A percentile compares a stretch with the other conserved stretches of the same genome.
Conservation (phyloP, 2,888 invertebrate species). For the Spatulosminthurus flaviceps region DNA sequence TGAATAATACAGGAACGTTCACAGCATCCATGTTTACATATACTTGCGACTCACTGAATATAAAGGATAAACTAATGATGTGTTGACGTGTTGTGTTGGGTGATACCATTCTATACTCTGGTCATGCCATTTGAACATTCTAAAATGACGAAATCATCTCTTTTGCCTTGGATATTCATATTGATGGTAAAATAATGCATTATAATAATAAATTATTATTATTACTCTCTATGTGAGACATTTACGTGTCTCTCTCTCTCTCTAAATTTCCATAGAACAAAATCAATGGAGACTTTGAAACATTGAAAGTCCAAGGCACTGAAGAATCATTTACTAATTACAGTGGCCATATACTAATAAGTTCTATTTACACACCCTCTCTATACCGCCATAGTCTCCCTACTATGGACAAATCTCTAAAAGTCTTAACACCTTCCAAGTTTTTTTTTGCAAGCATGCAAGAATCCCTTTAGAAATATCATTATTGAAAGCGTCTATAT, state of each 20-base stretch:
- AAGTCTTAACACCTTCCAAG: too few species aligned
- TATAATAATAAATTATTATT: neutral
- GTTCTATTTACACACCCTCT: neutral
- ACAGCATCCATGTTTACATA: neutral
- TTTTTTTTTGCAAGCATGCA: too few species aligned
- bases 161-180: conserved; percentile 23
- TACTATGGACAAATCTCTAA: too few species aligned
- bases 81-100: neutral
- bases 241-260: too few species aligned
- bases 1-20: neutral
- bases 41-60: too few species aligned
- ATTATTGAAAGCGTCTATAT: too few species aligned
- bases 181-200: neutral
- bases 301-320: neutral
- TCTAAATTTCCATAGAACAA: neutral
- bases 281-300: too few species aligned
- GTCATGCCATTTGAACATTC: conserved; percentile 18
- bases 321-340: neutral
- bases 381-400: too few species aligned
- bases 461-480: too few species aligned
- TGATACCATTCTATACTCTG: neutral
- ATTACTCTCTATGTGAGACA: too few species aligned
- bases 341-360: too few species aligned
- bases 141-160: conserved; percentile 21
- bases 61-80: conserved; percentile 1